Evolutionary conservation across 1,140 invertebrate species (phyloP).

Genomic region (Lordiphosa stackelbergi): DNA sequence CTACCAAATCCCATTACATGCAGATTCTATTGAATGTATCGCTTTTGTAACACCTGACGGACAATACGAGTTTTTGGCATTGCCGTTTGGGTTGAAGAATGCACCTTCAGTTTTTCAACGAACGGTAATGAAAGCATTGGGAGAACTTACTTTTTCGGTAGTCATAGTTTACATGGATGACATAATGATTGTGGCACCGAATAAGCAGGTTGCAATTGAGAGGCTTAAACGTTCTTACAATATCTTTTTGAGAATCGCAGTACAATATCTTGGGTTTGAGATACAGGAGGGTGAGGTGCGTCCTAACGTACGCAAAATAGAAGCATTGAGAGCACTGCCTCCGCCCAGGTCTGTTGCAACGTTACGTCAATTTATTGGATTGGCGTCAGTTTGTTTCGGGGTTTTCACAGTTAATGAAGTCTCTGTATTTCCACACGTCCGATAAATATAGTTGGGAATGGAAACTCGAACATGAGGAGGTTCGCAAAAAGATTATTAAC

Average conservation of each 20-base stretch:
- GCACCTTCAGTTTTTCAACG: no score
- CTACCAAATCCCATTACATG: constrained; percentile 5
- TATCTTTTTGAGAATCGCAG: constrained; percentile 1
- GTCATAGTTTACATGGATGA: constrained; percentile 1
- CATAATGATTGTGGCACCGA: background rate
- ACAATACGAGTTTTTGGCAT: background rate
- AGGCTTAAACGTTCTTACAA: constrained; percentile 7
- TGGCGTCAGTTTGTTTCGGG: constrained; percentile 2
- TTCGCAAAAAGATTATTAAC: no score
- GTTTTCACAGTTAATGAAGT: background rate
- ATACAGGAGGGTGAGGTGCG: constrained; percentile 6
- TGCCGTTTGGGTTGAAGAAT: background rate
- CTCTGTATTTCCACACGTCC: background rate
- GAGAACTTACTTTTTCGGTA: background rate
- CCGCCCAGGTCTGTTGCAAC: constrained; percentile 5
- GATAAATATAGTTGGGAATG: background rate
- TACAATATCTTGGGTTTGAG: constrained; percentile 10
- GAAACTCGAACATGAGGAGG: background rate
- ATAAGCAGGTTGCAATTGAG: background rate
- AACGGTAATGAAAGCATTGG: no score
- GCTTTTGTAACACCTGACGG: background rate
- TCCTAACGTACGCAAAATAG: constrained; percentile 3
- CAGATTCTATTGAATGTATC: background rate
- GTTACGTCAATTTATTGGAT: constrained; percentile 2
- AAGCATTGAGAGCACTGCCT: constrained; percentile 1